A percentile compares a stretch with the other conserved stretches of the same genome.
These are phyloP conservation scores for Dascillus cervinus DNA, from an alignment of 2,888 invertebrate species.

Conservation along the genomic window DNA sequence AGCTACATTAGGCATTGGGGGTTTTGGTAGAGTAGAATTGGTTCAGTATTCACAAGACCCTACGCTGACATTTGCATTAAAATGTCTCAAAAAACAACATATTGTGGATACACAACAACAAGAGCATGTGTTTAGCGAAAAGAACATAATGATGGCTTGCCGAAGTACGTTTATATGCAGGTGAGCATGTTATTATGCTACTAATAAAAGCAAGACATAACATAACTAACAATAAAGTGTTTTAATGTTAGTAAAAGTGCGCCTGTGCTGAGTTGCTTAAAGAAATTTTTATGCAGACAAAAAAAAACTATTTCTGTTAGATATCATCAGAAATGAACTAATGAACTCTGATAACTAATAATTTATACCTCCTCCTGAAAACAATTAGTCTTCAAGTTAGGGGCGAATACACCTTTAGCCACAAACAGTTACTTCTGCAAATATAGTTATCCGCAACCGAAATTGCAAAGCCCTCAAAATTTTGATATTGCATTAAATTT, in stretches of 20 bases:
- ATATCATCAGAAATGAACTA: no score
- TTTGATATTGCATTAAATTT: no score
- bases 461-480: no score
- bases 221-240: neutral
- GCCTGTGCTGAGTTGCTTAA: no score
- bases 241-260: constrained; percentile 1
- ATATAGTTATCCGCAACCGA: no score
- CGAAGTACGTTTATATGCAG: constrained; percentile 67
- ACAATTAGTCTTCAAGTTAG: no score
- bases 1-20: constrained; percentile 63
- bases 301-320: no score
- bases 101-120: constrained; percentile 68
- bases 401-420: no score
- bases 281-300: constrained; percentile 2
- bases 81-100: constrained; percentile 65
- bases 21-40: constrained; percentile 63
- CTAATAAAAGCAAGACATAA: no score
- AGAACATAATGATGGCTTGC: constrained; percentile 60
- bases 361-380: no score
- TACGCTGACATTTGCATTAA: constrained; percentile 55
- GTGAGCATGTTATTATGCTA: constrained; percentile 38
- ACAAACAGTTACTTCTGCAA: no score
- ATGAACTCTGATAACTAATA: no score
- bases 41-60: constrained; percentile 44
- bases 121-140: constrained; percentile 64